Evolutionary conservation across 2,797 vertebrate species (phyloP).

Genomic region (Darevskia nairensis): DNA sequence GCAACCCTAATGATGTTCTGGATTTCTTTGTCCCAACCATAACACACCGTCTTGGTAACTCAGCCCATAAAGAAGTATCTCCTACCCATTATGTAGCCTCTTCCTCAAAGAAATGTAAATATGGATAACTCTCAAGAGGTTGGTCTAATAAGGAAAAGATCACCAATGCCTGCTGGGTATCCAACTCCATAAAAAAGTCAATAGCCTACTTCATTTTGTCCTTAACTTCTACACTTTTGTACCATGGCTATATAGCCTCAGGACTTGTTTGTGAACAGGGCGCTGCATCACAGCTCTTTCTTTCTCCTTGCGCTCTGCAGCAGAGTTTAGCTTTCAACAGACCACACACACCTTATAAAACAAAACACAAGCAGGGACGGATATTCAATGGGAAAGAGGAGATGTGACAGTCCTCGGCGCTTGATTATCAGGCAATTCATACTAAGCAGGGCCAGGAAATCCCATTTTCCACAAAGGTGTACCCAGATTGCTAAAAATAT

Average conservation of each 20-base stretch:
- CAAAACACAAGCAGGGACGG: constrained; percentile 32
- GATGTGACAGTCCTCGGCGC: constrained; percentile 35
- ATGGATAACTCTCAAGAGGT: not conserved
- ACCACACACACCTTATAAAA: not conserved
- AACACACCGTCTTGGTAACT: not conserved
- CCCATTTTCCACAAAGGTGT: not conserved
- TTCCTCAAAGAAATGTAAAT: not conserved
- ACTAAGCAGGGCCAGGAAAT: constrained; percentile 35
- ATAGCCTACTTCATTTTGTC: constrained; percentile 29
- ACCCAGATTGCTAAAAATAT: constrained; percentile 19
- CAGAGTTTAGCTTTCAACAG: constrained; percentile 33
- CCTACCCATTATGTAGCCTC: not conserved
- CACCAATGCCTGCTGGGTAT: not conserved
- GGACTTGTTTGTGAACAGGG: not conserved
- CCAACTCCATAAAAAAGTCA: constrained; percentile 36
- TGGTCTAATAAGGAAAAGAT: constrained; percentile 14
- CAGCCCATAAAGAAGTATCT: not conserved
- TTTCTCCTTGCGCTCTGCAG: constrained; percentile 19
- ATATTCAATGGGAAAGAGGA: constrained; percentile 21
- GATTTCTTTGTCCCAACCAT: not conserved
- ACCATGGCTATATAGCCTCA: not conserved
- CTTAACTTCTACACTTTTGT: not conserved
- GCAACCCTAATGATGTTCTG: not conserved
- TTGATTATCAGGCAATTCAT: constrained; percentile 9
- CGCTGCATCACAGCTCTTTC: constrained; percentile 14